Evolutionary conservation across 2,888 invertebrate species (phyloP).

Genomic region (Linnaemya vulpina): DNA sequence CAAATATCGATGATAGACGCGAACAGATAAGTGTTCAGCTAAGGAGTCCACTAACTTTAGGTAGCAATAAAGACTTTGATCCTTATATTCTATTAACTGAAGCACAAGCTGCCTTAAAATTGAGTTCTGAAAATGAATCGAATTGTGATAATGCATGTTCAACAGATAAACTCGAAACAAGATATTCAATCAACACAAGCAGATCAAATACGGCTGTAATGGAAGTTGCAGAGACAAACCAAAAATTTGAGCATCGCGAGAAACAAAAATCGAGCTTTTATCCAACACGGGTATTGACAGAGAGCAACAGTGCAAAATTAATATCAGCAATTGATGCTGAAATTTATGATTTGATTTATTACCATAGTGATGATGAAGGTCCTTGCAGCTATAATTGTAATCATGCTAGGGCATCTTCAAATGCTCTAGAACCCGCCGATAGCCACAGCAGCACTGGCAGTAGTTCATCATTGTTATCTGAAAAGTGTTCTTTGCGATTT

Average conservation of each 20-base stretch:
- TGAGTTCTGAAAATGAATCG: constrained; percentile 72
- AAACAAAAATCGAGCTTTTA: constrained; percentile 55
- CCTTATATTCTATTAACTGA: constrained; percentile 54
- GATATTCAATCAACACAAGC: background rate
- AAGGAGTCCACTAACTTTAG: constrained; percentile 65
- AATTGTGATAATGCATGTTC: constrained; percentile 28
- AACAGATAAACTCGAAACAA: constrained; percentile 42
- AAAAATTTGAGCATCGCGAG: constrained; percentile 53
- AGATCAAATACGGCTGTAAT: constrained; percentile 28
- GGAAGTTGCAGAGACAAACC: constrained; percentile 16
- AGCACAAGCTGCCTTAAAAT: constrained; percentile 62
- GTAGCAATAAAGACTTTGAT: constrained; percentile 72
- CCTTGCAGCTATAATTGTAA: constrained; percentile 63
- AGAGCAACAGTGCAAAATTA: constrained; percentile 14
- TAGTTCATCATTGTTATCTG: constrained; percentile 61
- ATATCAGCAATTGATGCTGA: constrained; percentile 54
- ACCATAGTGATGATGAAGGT: constrained; percentile 65
- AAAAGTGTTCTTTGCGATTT: constrained; percentile 64
- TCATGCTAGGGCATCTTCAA: constrained; percentile 31
- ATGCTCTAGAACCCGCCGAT: constrained; percentile 43
- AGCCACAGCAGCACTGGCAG: constrained; percentile 60
- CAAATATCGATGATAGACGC: constrained; percentile 50
- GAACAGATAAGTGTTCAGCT: constrained; percentile 70
- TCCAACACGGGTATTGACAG: constrained; percentile 16
- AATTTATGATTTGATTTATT: constrained; percentile 62